phyloP scores from a whole-genome alignment of 2,888 invertebrate genomes.

The Halictus quadricinctus region DNA sequence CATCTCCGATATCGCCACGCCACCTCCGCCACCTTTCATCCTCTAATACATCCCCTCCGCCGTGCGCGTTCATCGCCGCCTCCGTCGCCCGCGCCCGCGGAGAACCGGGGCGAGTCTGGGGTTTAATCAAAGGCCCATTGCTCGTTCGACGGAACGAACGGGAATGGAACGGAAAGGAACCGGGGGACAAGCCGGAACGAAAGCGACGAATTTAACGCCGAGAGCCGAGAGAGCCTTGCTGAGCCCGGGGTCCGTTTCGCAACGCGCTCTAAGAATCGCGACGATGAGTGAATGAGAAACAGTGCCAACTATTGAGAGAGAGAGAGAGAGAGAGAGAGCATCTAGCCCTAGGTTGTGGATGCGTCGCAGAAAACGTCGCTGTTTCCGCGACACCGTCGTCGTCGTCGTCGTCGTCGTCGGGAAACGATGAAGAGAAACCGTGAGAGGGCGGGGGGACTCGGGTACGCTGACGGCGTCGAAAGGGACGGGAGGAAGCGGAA shows the following conservation, averaged over 20 bases:
- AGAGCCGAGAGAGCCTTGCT: slow-evolving; percentile 25
- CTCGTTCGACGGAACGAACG: slow-evolving; percentile 74
- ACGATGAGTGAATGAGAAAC: neutral
- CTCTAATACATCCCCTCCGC: slow-evolving; percentile 48
- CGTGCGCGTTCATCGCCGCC: slow-evolving; percentile 38
- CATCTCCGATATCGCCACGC: slow-evolving; percentile 81
- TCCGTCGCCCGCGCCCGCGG: slow-evolving; percentile 30
- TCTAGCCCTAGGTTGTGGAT: slow-evolving; percentile 11
- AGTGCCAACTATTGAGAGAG: neutral
- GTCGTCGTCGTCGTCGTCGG: neutral
- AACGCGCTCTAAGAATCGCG: slow-evolving; percentile 25
- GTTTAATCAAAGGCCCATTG: slow-evolving; percentile 80
- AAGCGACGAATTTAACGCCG: slow-evolving; percentile 73
- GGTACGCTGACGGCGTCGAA: slow-evolving; percentile 47
- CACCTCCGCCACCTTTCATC: slow-evolving; percentile 54
- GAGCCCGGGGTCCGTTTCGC: slow-evolving; percentile 15
- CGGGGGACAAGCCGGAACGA: slow-evolving; percentile 61
- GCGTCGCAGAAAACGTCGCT: slow-evolving; percentile 47
- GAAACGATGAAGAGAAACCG: slow-evolving; percentile 1
- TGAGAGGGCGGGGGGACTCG: slow-evolving; percentile 7
- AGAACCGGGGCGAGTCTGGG: slow-evolving; percentile 60
- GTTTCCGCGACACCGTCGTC: slow-evolving; percentile 31
- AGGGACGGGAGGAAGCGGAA: slow-evolving; percentile 32
- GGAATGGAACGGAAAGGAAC: slow-evolving; percentile 17
- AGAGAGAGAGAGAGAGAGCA: neutral